Conservation (phyloP, 2,797 vertebrate species). For the Pipistrellus kuhlii region DNA sequence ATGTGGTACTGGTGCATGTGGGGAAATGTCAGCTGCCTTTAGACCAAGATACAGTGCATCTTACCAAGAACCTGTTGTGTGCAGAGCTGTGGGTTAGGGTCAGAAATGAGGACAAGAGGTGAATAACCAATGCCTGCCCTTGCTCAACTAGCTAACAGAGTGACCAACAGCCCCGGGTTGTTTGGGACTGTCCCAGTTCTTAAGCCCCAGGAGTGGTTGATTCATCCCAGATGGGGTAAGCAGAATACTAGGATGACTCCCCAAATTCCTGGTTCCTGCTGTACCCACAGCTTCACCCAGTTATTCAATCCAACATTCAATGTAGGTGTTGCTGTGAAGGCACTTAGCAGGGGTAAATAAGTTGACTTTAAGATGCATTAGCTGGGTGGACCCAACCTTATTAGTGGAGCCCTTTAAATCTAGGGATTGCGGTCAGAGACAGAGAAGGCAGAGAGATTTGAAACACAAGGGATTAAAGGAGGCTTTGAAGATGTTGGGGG, state of each 20-base stretch:
- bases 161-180: not conserved
- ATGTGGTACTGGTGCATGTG: fast-evolving
- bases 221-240: not conserved
- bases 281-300: not conserved
- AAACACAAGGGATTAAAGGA: not conserved
- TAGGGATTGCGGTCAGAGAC: not conserved
- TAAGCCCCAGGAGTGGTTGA: not conserved
- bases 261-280: not conserved
- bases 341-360: not conserved
- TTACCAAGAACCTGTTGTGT: not conserved
- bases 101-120: not conserved
- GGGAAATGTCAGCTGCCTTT: not conserved
- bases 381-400: not conserved
- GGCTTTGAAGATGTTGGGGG: not conserved
- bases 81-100: not conserved
- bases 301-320: not conserved
- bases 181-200: not conserved
- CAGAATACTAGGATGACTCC: not conserved
- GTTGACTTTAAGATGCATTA: not conserved
- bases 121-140: not conserved
- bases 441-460: not conserved
- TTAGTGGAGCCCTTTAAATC: not conserved
- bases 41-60: fast-evolving
- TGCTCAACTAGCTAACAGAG: not conserved
- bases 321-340: not conserved